These are phyloP conservation scores for Gallinago media DNA, from an alignment of 2,113 vertebrate genomes.

Conservation along the genomic window DNA sequence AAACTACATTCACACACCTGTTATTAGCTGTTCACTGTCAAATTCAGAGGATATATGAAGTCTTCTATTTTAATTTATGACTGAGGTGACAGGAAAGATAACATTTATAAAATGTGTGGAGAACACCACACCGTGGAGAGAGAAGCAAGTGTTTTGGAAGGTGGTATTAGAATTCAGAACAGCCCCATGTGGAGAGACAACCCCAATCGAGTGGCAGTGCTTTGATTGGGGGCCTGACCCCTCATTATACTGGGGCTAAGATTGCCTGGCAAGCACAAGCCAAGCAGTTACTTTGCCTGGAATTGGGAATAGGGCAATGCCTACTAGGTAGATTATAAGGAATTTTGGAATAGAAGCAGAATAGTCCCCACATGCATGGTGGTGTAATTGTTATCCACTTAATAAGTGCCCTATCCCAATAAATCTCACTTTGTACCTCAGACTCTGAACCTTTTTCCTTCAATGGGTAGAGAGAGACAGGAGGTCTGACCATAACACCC, in stretches of 20 bases:
- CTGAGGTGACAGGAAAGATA: background rate
- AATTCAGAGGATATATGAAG: background rate
- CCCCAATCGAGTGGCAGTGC: background rate
- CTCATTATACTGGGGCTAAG: background rate
- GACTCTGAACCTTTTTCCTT: background rate
- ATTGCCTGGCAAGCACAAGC: background rate
- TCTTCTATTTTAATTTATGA: background rate
- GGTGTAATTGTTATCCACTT: background rate
- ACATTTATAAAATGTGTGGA: background rate
- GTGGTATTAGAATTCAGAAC: background rate
- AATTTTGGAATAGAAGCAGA: background rate
- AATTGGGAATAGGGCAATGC: background rate
- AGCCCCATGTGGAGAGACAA: background rate
- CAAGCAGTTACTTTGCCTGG: background rate
- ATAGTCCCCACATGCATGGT: background rate
- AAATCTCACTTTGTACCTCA: background rate
- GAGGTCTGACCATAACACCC: accelerated
- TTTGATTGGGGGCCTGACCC: accelerated
- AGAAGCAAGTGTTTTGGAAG: background rate
- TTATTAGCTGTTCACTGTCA: background rate
- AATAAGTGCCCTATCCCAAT: background rate
- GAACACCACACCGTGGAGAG: background rate
- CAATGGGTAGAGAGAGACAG: background rate
- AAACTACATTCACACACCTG: background rate
- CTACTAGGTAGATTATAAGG: background rate